A percentile compares a stretch with the other conserved stretches of the same genome.
Evolutionary conservation across 2,113 vertebrate genomes (phyloP).

Genomic region (Hippocampus abdominalis): DNA sequence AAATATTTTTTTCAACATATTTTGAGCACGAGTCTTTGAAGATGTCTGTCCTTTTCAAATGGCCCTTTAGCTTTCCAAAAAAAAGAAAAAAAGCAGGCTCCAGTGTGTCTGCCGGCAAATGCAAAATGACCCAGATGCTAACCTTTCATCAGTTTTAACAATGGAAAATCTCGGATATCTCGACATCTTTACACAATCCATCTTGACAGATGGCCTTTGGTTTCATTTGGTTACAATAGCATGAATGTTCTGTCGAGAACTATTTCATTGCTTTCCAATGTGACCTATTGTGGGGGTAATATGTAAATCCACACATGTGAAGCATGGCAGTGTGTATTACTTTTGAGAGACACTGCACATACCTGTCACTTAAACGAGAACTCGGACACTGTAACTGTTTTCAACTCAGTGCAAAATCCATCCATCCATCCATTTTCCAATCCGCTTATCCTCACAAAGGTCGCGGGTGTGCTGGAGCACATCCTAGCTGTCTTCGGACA

Average conservation of each 20-base stretch:
- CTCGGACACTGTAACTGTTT: slow-evolving; percentile 6
- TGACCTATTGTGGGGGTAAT: background rate
- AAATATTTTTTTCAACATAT: background rate
- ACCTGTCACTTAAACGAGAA: background rate
- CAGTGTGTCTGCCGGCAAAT: background rate
- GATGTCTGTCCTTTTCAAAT: background rate
- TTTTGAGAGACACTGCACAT: no score
- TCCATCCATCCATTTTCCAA: no score
- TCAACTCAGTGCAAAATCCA: background rate
- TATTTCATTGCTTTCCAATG: background rate
- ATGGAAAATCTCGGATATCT: background rate
- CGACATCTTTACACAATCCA: background rate
- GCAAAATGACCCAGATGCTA: slow-evolving; percentile 2
- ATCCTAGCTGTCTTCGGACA: no score
- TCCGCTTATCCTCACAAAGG: no score
- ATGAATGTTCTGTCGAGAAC: background rate
- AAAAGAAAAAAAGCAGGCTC: background rate
- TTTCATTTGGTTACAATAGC: background rate
- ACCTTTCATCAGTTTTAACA: slow-evolving; percentile 4
- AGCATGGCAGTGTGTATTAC: background rate
- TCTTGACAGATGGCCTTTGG: background rate
- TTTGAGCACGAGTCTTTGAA: background rate
- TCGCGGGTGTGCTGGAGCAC: no score
- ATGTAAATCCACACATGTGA: background rate
- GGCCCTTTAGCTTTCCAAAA: background rate